Evolutionary conservation across 2,113 vertebrate species (phyloP).

Genomic region (Pitta sordida): DNA sequence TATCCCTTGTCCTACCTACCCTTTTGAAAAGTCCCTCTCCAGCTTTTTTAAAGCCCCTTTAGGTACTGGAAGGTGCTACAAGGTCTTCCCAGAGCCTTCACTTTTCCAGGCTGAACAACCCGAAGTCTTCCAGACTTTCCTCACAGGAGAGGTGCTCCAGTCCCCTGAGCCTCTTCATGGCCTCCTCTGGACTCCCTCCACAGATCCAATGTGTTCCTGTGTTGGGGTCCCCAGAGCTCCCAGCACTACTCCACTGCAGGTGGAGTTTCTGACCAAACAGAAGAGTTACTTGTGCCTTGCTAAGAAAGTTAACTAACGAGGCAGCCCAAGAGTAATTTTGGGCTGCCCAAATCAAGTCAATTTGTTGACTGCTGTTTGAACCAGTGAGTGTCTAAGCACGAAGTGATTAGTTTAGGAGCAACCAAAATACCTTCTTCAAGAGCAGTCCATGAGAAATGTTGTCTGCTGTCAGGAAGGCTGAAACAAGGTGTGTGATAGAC

Average conservation of each 20-base stretch:
- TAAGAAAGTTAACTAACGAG: neutral
- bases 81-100: neutral
- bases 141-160: neutral
- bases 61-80: neutral
- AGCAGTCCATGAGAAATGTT: conserved; percentile 98
- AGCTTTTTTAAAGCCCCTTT: neutral
- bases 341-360: neutral
- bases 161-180: neutral
- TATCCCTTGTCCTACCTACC: neutral
- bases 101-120: neutral
- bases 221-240: neutral
- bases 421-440: conserved; percentile 88
- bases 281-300: neutral
- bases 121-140: neutral
- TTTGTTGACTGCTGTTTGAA: neutral
- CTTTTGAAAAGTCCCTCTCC: neutral
- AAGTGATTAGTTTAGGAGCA: neutral
- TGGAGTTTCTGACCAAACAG: neutral
- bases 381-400: neutral
- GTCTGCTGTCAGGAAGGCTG: conserved; percentile 93
- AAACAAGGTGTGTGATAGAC: conserved; percentile 96
- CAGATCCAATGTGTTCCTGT: neutral
- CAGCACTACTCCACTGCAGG: neutral
- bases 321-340: neutral
- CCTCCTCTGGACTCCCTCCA: neutral